Evolutionary conservation across 2,888 invertebrate species (phyloP), one percentile per base, ranked within the genome.

Genomic region (Acanthopleura granulata): DNA sequence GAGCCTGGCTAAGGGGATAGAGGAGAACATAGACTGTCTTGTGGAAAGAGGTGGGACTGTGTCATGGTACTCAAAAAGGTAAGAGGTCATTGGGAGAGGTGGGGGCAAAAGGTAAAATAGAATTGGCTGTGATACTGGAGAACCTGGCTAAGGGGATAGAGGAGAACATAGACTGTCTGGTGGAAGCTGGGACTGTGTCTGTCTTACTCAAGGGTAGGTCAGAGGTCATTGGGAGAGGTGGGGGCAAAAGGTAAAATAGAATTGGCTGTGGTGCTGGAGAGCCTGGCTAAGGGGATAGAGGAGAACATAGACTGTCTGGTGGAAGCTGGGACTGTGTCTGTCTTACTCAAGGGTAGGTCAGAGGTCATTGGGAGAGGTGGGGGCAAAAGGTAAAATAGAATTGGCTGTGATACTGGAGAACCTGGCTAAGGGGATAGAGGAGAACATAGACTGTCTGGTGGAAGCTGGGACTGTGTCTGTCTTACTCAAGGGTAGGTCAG

Each of bases 351-450:
- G 87, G 93, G 83, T 94, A 30, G 94, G 95, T 87, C 89, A 91
- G 3, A 88, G 90, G 1, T 93, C 93, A 69, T 92, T 92, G 40
- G 76, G 85, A 18, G 87, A 89, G 15, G 92, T 93, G 72, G 92
- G 93, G 82, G 92, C 95, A 14, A 96, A 97, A 91, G 94, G 95
- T 6, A n/a, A n/a, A n/a, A n/a, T n/a, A n/a, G n/a, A n/a, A n/a
- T n/a, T 95, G 96, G 95, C 95, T 4, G 94, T 97, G 66, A 95
- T 95, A 29, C 92, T 97, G 76, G 96, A 96, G 70, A 97, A 97
- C 74, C 90, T 97, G 77, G 96, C 97, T 25, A 97, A 96, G 92
- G 97, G 97, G 78, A 95, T 95, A 18, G 93, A 94, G 77, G 94
- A 95, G 69, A 95, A 97, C 90, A 94, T 97, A 51, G 92, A 93